A percentile compares a stretch with the other conserved stretches of the same genome.
These are phyloP conservation scores for Mycalesis mineus DNA, from an alignment of 2,888 invertebrate genomes.

Conservation along the genomic window DNA sequence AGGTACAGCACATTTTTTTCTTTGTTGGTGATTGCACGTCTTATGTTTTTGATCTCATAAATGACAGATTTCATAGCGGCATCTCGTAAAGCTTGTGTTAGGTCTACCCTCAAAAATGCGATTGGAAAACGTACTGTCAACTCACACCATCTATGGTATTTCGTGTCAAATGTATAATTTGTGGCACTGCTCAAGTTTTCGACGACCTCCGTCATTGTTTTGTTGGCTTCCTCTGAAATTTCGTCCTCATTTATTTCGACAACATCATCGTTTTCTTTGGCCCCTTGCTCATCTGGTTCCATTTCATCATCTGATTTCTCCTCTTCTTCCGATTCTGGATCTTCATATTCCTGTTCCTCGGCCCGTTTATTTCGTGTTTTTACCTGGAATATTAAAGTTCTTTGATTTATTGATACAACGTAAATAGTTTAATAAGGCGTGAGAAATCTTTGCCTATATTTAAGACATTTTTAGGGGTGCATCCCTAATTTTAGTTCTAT, in stretches of 20 bases:
- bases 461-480: too few species aligned
- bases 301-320: slow-evolving; percentile 72
- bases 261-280: slow-evolving; percentile 50
- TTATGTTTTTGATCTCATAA: slow-evolving; percentile 88
- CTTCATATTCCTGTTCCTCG: slow-evolving; percentile 83
- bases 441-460: too few species aligned
- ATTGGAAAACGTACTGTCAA: slow-evolving; percentile 84
- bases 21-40: slow-evolving; percentile 88
- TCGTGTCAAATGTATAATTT: slow-evolving; percentile 86
- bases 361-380: slow-evolving; percentile 76
- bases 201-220: slow-evolving; percentile 60
- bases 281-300: slow-evolving; percentile 44
- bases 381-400: slow-evolving; percentile 36
- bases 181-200: slow-evolving; percentile 63
- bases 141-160: slow-evolving; percentile 90
- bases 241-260: slow-evolving; percentile 40
- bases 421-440: too few species aligned
- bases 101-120: slow-evolving; percentile 78
- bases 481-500: too few species aligned
- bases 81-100: slow-evolving; percentile 85
- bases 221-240: slow-evolving; percentile 44
- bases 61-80: slow-evolving; percentile 85
- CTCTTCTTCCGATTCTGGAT: slow-evolving; percentile 80
- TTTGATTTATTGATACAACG: not conserved
- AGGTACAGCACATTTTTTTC: slow-evolving; percentile 82